Percentiles rank a stretch among this genome's conserved stretches.
phyloP scores from a whole-genome alignment of 2,888 invertebrate genomes.

The Cephus rjabovi region DNA sequence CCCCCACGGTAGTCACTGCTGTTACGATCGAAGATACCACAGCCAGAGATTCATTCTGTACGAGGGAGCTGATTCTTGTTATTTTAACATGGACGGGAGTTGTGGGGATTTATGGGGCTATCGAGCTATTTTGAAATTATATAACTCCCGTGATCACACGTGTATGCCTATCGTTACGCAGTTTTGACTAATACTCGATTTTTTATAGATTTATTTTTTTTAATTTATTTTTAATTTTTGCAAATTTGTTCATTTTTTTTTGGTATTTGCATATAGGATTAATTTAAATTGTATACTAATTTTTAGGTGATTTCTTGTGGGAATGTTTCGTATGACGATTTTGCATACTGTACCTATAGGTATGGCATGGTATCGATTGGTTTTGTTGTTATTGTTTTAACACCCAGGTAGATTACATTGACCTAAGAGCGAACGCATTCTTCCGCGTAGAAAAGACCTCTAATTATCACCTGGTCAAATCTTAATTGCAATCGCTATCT shows the following conservation, averaged over 20 bases:
- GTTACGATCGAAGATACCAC: not conserved
- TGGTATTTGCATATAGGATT: not conserved
- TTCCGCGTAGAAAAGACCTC: not conserved
- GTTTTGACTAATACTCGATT: not conserved
- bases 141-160: not conserved
- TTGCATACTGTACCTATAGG: not conserved
- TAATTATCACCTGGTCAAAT: constrained; percentile 6
- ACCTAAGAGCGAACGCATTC: not conserved
- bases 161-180: not conserved
- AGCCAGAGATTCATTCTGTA: not conserved
- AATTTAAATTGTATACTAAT: not conserved
- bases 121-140: not conserved
- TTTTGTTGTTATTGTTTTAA: not conserved
- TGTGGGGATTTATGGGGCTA: not conserved
- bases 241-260: not conserved
- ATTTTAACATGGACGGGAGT: not conserved
- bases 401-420: not conserved
- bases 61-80: not conserved
- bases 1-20: not conserved
- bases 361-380: not conserved
- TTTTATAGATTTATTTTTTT: not conserved
- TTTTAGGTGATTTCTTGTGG: not conserved
- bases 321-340: not conserved
- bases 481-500: constrained; percentile 8
- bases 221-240: not conserved